These are phyloP conservation scores for Agrochola lota DNA, from an alignment of 2,888 invertebrate species.

Conservation along the genomic window DNA sequence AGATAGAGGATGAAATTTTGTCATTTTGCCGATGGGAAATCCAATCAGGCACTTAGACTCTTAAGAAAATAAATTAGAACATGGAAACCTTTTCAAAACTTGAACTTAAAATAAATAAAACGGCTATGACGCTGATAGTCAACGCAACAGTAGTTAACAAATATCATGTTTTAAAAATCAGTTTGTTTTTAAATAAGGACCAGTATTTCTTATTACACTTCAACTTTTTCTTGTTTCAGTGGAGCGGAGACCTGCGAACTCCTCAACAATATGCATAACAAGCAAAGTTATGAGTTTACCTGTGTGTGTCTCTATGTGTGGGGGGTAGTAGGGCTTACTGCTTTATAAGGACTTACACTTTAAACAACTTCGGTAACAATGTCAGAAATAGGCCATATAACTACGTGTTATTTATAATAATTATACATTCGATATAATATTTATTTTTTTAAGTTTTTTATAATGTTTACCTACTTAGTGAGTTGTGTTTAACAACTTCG, in stretches of 20 bases:
- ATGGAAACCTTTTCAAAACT: background rate
- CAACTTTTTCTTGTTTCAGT: constrained; percentile 1
- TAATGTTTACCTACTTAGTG: background rate
- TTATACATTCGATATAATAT: background rate
- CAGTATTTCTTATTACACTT: background rate
- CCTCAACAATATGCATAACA: constrained; percentile 33
- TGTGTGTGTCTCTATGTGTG: background rate
- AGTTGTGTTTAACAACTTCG: background rate
- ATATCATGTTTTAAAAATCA: background rate
- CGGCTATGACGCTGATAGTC: background rate
- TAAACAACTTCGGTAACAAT: background rate
- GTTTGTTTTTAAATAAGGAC: background rate
- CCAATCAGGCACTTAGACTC: too few species aligned
- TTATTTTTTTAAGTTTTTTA: background rate
- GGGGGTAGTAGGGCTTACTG: background rate
- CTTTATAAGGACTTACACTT: constrained; percentile 7
- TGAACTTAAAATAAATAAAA: background rate
- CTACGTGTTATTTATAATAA: background rate
- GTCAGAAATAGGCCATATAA: background rate
- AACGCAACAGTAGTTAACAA: too few species aligned
- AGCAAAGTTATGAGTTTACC: constrained; percentile 41
- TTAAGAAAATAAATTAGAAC: background rate
- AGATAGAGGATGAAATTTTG: too few species aligned
- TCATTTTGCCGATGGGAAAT: background rate
- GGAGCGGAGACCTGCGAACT: constrained; percentile 13